phyloP scores from a whole-genome alignment of 2,797 vertebrate genomes.

The Myoxocephalus aenaeus region DNA sequence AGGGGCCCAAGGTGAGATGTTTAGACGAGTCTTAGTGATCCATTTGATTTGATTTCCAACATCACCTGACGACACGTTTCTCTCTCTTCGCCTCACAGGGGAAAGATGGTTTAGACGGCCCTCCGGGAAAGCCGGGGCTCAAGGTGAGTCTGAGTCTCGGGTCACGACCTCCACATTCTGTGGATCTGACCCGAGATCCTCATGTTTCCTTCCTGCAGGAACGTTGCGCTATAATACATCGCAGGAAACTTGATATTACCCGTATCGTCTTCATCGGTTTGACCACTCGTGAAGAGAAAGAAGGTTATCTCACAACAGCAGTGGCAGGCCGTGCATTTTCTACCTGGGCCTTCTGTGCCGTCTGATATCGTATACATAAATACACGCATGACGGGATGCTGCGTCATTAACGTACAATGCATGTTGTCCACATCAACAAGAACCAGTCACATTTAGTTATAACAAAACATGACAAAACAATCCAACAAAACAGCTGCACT shows the following conservation, averaged over 20 bases:
- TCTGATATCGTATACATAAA: no score
- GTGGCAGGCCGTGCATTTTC: no score
- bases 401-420: no score
- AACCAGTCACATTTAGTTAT: no score
- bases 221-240: neutral
- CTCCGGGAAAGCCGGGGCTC: conserved; percentile 59
- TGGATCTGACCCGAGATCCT: neutral
- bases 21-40: neutral
- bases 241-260: neutral
- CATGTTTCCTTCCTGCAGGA: neutral
- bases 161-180: no score
- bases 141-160: conserved; percentile 69
- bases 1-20: conserved; percentile 81
- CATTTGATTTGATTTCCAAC: neutral
- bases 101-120: conserved; percentile 59
- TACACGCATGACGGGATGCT: no score
- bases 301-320: neutral
- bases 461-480: no score
- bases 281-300: neutral
- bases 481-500: no score
- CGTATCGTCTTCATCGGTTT: no score
- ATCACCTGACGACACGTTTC: neutral
- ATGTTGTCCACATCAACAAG: no score
- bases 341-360: no score
- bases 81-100: conserved; percentile 57